Percentiles rank a stretch among this genome's conserved stretches.
phyloP scores from a whole-genome alignment of 1,140 invertebrate genomes.

The Heliconius hewitsoni region DNA sequence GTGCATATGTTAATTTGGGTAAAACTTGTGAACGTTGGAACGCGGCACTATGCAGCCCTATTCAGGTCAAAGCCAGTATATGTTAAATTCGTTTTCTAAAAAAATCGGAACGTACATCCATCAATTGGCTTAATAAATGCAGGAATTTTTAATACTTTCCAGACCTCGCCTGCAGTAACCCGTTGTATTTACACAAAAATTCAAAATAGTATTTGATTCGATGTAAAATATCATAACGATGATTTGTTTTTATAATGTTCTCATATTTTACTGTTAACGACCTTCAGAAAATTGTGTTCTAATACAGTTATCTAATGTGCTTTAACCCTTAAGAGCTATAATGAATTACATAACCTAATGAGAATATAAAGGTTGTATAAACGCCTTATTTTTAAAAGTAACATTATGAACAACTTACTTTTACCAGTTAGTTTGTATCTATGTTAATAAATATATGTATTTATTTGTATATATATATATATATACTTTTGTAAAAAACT shows the following conservation, averaged over 20 bases:
- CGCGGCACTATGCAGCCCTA: slow-evolving; percentile 19
- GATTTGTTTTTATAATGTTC: not conserved
- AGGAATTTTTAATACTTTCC: slow-evolving; percentile 21
- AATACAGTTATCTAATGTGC: too few relatives aligned
- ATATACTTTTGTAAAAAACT: too few relatives aligned
- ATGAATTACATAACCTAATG: too few relatives aligned
- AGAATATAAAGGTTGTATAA: too few relatives aligned
- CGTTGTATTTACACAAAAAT: not conserved
- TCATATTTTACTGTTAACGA: not conserved
- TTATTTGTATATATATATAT: too few relatives aligned
- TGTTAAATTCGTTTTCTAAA: slow-evolving; percentile 22
- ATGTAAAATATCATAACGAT: not conserved
- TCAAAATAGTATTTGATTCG: not conserved
- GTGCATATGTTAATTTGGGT: slow-evolving; percentile 40
- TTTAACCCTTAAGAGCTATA: too few relatives aligned
- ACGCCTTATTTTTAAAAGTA: too few relatives aligned
- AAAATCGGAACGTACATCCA: slow-evolving; percentile 21
- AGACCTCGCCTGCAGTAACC: slow-evolving; percentile 1
- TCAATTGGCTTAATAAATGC: slow-evolving; percentile 18
- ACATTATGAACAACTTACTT: too few relatives aligned
- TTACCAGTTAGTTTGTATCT: too few relatives aligned
- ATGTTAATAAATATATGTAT: too few relatives aligned
- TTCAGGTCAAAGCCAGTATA: slow-evolving; percentile 30
- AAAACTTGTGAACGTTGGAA: slow-evolving; percentile 26
- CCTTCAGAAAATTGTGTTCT: not conserved